Evolutionary conservation across 2,888 invertebrate species (phyloP).

Genomic region (Cryptus armator): DNA sequence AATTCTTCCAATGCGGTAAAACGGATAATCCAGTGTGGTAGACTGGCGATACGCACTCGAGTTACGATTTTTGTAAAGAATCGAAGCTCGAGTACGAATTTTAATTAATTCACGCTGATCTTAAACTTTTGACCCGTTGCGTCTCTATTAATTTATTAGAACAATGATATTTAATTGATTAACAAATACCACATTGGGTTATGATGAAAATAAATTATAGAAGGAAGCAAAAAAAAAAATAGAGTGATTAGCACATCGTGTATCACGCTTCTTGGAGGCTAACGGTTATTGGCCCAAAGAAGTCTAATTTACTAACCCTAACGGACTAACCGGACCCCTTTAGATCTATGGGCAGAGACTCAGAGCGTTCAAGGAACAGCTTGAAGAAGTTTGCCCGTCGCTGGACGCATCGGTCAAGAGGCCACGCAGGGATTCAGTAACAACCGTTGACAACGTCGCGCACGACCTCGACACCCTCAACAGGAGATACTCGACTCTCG

Average conservation of each 20-base stretch:
- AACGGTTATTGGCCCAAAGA: slow-evolving; percentile 76
- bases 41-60: neutral
- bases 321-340: slow-evolving; percentile 87
- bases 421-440: slow-evolving; percentile 80
- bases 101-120: neutral
- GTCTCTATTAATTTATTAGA: neutral
- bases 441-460: slow-evolving; percentile 91
- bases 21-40: slow-evolving; percentile 74
- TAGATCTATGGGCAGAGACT: slow-evolving; percentile 95
- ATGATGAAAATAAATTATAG: slow-evolving; percentile 57
- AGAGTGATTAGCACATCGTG: slow-evolving; percentile 54
- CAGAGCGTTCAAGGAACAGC: slow-evolving; percentile 93
- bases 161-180: slow-evolving; percentile 15
- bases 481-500: slow-evolving; percentile 90
- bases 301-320: slow-evolving; percentile 86
- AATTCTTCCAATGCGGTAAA: neutral
- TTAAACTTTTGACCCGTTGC: neutral
- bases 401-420: slow-evolving; percentile 88
- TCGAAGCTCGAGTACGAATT: neutral
- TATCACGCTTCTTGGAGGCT: slow-evolving; percentile 75
- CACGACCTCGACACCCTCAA: slow-evolving; percentile 93
- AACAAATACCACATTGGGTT: slow-evolving; percentile 77
- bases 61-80: neutral
- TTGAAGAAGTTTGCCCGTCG: slow-evolving; percentile 93
- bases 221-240: slow-evolving; percentile 49